Conservation (phyloP, 2,113 vertebrate genomes). For the Acrocephalus arundinaceus region DNA sequence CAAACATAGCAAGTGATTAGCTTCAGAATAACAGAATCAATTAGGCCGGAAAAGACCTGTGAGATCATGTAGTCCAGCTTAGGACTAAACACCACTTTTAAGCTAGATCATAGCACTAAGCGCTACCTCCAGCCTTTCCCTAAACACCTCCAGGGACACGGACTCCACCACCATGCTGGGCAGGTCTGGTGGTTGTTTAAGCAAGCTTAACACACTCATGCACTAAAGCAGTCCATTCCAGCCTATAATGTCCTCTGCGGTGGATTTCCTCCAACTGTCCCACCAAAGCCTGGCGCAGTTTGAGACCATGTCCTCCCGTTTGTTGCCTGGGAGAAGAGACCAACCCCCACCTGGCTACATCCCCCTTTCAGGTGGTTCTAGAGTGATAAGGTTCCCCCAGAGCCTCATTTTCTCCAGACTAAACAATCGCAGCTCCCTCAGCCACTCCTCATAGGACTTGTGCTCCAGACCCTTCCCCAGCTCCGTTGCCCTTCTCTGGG, state of each 20-base stretch:
- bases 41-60: background rate
- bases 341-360: background rate
- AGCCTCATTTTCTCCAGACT: background rate
- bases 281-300: background rate
- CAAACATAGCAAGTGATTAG: fast-evolving
- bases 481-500: fast-evolving
- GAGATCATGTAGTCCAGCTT: background rate
- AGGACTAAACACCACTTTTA: background rate
- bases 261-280: background rate
- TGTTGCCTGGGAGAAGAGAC: background rate
- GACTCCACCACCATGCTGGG: background rate
- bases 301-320: background rate
- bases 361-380: background rate
- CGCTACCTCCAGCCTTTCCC: background rate
- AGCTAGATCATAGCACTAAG: background rate
- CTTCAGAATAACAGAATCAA: background rate
- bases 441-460: fast-evolving
- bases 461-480: background rate
- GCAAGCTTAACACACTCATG: background rate
- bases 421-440: background rate
- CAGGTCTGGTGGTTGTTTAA: background rate
- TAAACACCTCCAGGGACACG: background rate
- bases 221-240: too few relatives aligned
- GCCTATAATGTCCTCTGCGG: background rate
- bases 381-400: too few relatives aligned